Percentiles rank a stretch among this genome's conserved stretches.
phyloP scores from a whole-genome alignment of 2,888 invertebrate genomes.

The Caenorhabditis sp. region DNA sequence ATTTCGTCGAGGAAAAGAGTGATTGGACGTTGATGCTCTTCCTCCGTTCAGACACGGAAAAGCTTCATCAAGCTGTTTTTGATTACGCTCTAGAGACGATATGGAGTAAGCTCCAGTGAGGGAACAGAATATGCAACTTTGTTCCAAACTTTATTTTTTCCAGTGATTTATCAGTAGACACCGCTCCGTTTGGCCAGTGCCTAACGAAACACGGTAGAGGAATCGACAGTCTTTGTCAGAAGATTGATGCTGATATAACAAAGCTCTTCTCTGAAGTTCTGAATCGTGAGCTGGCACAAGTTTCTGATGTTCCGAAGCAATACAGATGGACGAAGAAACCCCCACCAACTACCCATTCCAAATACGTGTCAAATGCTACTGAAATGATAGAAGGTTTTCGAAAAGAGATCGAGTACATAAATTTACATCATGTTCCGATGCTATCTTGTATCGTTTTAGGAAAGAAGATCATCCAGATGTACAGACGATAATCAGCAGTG shows the following conservation, averaged over 20 bases:
- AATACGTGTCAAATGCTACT: constrained; percentile 85
- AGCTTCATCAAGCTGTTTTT: constrained; percentile 62
- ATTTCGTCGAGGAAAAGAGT: constrained; percentile 34
- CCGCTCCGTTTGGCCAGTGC: constrained; percentile 75
- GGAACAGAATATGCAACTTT: too few species aligned
- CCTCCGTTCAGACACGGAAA: constrained; percentile 44
- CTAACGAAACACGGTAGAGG: constrained; percentile 62
- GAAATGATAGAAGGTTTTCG: constrained; percentile 45
- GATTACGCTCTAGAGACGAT: constrained; percentile 70
- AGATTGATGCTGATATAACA: constrained; percentile 56
- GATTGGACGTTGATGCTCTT: constrained; percentile 48
- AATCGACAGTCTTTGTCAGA: constrained; percentile 51
- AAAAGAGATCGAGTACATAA: constrained; percentile 55
- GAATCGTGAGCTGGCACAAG: constrained; percentile 83
- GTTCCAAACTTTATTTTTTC: constrained; percentile 54
- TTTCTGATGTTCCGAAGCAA: constrained; percentile 91
- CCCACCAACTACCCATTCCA: constrained; percentile 90
- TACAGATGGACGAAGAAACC: constrained; percentile 83
- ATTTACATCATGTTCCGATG: not conserved
- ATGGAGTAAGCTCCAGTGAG: constrained; percentile 69
- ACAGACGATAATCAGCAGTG: constrained; percentile 38
- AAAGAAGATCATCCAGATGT: constrained; percentile 44
- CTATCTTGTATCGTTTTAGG: constrained; percentile 35
- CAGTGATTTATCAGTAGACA: constrained; percentile 74
- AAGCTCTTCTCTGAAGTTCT: constrained; percentile 35